These are phyloP conservation scores for Rhopalosiphum padi DNA, from an alignment of 1,140 invertebrate species.

Conservation along the genomic window DNA sequence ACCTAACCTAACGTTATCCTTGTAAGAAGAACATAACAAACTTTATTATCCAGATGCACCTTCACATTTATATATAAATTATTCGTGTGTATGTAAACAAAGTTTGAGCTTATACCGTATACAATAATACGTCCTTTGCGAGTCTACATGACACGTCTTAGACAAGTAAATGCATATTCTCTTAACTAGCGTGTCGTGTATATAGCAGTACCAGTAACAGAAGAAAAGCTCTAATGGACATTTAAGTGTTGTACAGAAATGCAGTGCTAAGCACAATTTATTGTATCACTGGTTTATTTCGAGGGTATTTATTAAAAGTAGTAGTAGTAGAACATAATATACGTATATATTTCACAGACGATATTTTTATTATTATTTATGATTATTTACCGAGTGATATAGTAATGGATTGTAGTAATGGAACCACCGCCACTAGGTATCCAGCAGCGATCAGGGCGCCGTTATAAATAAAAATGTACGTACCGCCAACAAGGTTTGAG, in stretches of 20 bases:
- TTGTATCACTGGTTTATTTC: neutral
- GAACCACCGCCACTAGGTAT: neutral
- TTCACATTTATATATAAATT: neutral
- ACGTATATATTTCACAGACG: neutral
- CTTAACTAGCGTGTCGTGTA: neutral
- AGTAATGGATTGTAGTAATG: conserved; percentile 45
- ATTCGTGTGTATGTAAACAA: neutral
- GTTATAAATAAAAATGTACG: neutral
- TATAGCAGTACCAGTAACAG: neutral
- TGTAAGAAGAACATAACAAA: neutral
- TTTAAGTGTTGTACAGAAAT: conserved; percentile 1
- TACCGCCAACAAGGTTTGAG: neutral
- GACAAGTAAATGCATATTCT: neutral
- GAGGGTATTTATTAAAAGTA: neutral
- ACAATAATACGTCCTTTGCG: neutral
- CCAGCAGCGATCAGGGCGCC: conserved; percentile 18
- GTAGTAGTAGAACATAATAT: neutral
- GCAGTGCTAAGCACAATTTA: neutral
- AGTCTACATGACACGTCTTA: neutral
- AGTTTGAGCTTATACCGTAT: neutral
- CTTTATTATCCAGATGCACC: neutral
- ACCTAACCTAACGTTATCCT: neutral
- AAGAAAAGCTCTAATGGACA: conserved; percentile 26
- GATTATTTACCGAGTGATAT: conserved; percentile 11
- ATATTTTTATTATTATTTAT: neutral